Percentiles rank a stretch among this genome's conserved stretches.
Evolutionary conservation across 2,113 vertebrate genomes (phyloP).

Genomic region (Mobula hypostoma): DNA sequence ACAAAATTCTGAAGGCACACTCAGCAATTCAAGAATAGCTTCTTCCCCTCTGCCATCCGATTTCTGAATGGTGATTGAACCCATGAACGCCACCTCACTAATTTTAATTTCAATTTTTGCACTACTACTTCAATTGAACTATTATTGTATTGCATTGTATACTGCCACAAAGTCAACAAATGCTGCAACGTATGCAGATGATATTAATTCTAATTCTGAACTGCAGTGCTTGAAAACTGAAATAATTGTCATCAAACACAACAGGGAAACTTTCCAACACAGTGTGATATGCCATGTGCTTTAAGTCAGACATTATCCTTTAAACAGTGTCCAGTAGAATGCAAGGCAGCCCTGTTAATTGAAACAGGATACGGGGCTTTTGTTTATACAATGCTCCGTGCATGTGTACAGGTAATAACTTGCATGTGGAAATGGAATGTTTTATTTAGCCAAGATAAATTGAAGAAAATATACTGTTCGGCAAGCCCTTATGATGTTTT

Average conservation of each 20-base stretch:
- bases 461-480: neutral
- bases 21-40: no score
- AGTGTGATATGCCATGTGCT: neutral
- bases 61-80: no score
- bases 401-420: neutral
- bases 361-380: neutral
- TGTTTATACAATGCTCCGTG: neutral
- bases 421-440: neutral
- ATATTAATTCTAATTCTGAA: no score
- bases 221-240: neutral
- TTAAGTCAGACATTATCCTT: neutral
- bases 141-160: no score
- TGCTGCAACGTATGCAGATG: no score
- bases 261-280: neutral
- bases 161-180: no score
- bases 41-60: no score
- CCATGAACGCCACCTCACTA: no score
- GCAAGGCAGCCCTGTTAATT: neutral
- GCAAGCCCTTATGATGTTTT: neutral
- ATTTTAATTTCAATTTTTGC: no score
- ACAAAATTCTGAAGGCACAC: no score
- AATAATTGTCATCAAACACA: neutral
- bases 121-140: no score
- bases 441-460: constrained; percentile 23
- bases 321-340: neutral